A percentile compares a stretch with the other conserved stretches of the same genome.
Evolutionary conservation across 2,797 vertebrate species (phyloP).

Genomic region (Cetoscarus ocellatus): DNA sequence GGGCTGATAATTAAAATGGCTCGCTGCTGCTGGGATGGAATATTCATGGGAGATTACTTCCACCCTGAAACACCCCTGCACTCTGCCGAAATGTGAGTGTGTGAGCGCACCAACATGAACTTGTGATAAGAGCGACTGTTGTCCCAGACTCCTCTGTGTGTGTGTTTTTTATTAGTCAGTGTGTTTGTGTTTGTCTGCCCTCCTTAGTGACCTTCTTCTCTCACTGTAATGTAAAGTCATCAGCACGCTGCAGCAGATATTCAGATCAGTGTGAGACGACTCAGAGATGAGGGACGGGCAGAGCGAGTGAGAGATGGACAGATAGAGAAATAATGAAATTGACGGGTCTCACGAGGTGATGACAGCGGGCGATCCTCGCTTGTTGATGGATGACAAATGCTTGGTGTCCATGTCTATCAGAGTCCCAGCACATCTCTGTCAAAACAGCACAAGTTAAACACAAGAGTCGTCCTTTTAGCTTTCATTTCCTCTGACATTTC

Average conservation of each 20-base stretch:
- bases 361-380: conserved; percentile 67
- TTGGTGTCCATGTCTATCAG: conserved; percentile 61
- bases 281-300: conserved; percentile 44
- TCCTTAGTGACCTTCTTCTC: conserved; percentile 44
- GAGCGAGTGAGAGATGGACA: conserved; percentile 36
- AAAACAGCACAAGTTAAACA: conserved; percentile 41
- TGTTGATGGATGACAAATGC: conserved; percentile 71
- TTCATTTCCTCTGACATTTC: conserved; percentile 59
- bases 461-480: conserved; percentile 31
- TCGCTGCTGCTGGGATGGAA: conserved; percentile 70
- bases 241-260: conserved; percentile 36
- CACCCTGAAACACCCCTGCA: conserved; percentile 48
- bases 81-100: conserved; percentile 14
- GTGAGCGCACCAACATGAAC: neutral
- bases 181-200: conserved; percentile 12
- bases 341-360: conserved; percentile 63
- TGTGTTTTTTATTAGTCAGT: conserved; percentile 15
- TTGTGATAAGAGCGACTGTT: conserved; percentile 21
- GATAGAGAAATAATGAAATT: conserved; percentile 63
- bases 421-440: conserved; percentile 49
- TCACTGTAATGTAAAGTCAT: conserved; percentile 45
- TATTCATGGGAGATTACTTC: conserved; percentile 76
- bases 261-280: conserved; percentile 56
- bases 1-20: conserved; percentile 80
- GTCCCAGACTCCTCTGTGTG: conserved; percentile 15